Evolutionary conservation across 2,113 vertebrate species (phyloP).

Genomic region (Eudyptes chrysolophus): DNA sequence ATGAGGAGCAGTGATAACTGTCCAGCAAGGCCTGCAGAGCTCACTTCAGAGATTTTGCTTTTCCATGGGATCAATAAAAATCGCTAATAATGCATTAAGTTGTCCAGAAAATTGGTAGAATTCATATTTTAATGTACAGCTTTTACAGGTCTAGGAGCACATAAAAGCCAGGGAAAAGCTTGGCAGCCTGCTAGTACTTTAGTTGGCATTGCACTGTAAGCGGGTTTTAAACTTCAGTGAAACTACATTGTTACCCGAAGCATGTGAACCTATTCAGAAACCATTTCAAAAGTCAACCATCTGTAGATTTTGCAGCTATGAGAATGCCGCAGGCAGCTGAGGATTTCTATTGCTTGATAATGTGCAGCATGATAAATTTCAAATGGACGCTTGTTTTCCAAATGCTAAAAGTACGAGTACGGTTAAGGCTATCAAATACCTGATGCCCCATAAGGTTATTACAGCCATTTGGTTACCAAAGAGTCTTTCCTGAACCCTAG

Average conservation of each 20-base stretch:
- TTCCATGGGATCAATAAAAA: background rate
- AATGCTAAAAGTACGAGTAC: background rate
- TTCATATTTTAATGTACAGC: background rate
- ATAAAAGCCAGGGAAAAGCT: background rate
- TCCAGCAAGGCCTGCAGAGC: background rate
- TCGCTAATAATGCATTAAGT: background rate
- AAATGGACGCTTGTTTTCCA: background rate
- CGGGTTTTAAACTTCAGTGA: background rate
- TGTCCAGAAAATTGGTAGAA: background rate
- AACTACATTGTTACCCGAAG: background rate
- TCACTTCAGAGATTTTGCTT: background rate
- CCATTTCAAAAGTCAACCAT: constrained; percentile 36
- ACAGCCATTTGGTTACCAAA: background rate
- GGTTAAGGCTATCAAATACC: background rate
- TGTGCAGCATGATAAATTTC: background rate
- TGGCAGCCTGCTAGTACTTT: background rate
- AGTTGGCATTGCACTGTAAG: background rate
- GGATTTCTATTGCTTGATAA: background rate
- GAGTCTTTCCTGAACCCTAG: background rate
- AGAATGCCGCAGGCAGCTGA: background rate
- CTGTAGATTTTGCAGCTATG: constrained; percentile 13
- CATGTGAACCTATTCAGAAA: constrained; percentile 17
- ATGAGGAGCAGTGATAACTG: background rate
- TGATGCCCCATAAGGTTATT: background rate
- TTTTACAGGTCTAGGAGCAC: background rate